Evolutionary conservation across 2,113 vertebrate genomes (phyloP), one percentile per base, ranked within the genome.

Genomic region (Elachura formosa): DNA sequence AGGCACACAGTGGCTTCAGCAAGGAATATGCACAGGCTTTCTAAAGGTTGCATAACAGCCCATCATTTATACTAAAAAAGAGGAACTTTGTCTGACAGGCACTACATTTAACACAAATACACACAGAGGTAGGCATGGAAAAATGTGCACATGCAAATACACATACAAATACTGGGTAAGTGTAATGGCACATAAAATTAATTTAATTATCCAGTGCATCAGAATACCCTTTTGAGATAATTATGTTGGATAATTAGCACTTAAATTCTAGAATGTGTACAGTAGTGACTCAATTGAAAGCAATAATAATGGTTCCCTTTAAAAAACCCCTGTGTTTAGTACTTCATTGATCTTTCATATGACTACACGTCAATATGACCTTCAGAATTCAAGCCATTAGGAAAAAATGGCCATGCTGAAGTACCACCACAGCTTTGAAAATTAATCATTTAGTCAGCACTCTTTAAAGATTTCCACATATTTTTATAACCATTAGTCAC

Each of bases 341-440:
- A 88, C 29, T 84, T 80, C 40, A 93, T 26, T 92, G 90, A 88
- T 94, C 81, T 94, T 94, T 95, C 79, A 58, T 78, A 86, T 75
- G 79, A 81, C 87, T 78, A 83, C 52, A 69, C 85, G 58, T 94
- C 95, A 86, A 89, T 94, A 95, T 0, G 51, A 96, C 84, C 87
- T 94, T 93, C 80, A 87, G 84, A 92, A 58, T 85, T 78, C 76
- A 94, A 88, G 68, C 66, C 93, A 93, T 84, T 87, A 92, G 76
- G 46, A 79, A 93, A 93, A 94, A 89, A 83, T 41, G 79, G 54
- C 64, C 79, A 34, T 14, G 63, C 41, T 80, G 52, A 88, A 93
- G 64, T 79, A 31, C 24, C 62, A 93, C 59, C 41, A 80, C 49
- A 74, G 87, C 36, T 97, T 45, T 95, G 79, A 94, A 75, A 93